Evolutionary conservation across 2,113 vertebrate genomes (phyloP).

Genomic region (Lepidothrix coronata): DNA sequence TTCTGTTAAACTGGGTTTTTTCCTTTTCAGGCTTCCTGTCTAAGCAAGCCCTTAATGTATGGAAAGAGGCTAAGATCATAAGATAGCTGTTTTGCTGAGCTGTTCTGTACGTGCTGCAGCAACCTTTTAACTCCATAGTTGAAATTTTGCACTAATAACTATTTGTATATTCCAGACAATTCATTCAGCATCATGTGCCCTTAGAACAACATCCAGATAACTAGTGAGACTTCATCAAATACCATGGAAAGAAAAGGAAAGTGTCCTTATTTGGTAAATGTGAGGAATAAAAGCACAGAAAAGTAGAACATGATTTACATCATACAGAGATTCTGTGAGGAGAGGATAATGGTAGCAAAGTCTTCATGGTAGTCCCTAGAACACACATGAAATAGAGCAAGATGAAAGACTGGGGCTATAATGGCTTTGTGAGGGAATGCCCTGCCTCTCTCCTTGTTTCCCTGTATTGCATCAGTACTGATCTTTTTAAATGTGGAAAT

Average conservation of each 20-base stretch:
- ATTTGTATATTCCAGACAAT: not conserved
- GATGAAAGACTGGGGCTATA: constrained; percentile 5
- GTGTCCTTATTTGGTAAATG: not conserved
- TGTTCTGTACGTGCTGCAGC: not conserved
- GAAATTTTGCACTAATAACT: not conserved
- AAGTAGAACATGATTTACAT: not conserved
- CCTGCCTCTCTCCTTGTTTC: constrained; percentile 33
- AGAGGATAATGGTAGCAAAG: not conserved
- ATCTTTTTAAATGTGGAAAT: not conserved
- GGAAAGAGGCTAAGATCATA: not conserved
- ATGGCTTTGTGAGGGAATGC: constrained; percentile 7
- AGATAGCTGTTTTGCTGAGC: not conserved
- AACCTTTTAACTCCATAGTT: not conserved
- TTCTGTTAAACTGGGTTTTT: not conserved
- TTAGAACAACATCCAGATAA: not conserved
- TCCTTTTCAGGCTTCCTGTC: not conserved
- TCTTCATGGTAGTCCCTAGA: not conserved
- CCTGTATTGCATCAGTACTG: not conserved
- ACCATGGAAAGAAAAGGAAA: not conserved
- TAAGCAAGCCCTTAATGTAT: not conserved
- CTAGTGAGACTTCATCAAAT: not conserved
- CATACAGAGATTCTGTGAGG: not conserved
- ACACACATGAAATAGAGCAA: not conserved
- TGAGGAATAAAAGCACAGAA: not conserved
- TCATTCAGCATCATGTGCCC: not conserved